These are phyloP conservation scores for Perizoma flavofasciatum DNA, from an alignment of 2,888 invertebrate species.

Conservation along the genomic window DNA sequence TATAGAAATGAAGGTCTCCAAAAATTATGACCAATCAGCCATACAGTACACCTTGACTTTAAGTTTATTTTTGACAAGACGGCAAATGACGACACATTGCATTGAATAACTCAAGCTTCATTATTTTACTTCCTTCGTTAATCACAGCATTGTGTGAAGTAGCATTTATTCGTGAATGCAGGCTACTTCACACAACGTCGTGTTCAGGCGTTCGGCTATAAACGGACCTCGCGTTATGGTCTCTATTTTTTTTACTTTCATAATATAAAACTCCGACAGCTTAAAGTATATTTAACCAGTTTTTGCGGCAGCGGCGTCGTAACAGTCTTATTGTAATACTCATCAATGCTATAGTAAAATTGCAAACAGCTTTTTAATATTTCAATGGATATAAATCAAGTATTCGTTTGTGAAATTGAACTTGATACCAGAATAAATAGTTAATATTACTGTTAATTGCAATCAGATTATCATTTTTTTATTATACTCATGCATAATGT, in stretches of 20 bases:
- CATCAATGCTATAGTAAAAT: constrained; percentile 62
- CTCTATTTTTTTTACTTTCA: constrained; percentile 41
- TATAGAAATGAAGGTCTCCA: too few species aligned
- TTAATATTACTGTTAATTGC: constrained; percentile 3
- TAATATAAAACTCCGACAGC: constrained; percentile 41
- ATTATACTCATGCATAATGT: too few species aligned
- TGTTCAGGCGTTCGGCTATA: constrained; percentile 26
- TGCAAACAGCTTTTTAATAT: constrained; percentile 61
- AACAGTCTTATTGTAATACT: constrained; percentile 56
- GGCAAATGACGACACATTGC: not conserved
- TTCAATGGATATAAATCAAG: constrained; percentile 57
- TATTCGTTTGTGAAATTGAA: constrained; percentile 19
- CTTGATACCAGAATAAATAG: constrained; percentile 13
- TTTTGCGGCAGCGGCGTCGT: constrained; percentile 51
- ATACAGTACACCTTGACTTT: too few species aligned
- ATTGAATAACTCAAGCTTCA: not conserved
- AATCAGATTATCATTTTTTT: too few species aligned
- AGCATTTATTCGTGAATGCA: constrained; percentile 18
- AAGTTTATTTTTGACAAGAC: too few species aligned
- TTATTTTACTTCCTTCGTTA: not conserved
- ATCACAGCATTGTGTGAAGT: constrained; percentile 14
- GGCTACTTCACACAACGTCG: too few species aligned
- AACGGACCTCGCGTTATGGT: constrained; percentile 29
- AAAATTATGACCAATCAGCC: too few species aligned
- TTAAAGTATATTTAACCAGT: constrained; percentile 57